These are phyloP conservation scores for Byasa hedistus DNA, from an alignment of 2,888 invertebrate genomes.

Conservation along the genomic window DNA sequence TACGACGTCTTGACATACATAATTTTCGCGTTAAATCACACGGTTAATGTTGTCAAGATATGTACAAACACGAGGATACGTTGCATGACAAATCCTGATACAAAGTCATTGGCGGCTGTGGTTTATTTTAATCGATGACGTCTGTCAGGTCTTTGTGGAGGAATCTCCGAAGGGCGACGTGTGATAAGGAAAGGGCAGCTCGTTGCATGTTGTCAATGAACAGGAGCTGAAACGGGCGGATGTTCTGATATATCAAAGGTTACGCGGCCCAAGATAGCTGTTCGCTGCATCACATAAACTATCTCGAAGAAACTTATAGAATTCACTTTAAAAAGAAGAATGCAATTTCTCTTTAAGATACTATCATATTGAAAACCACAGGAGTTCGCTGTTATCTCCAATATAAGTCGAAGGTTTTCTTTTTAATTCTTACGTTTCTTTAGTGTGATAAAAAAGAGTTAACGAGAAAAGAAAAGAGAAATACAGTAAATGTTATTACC, in stretches of 20 bases:
- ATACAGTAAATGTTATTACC: too few relatives aligned
- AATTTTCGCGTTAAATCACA: conserved; percentile 5
- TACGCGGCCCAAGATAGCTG: conserved; percentile 17
- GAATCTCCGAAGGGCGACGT: conserved; percentile 22
- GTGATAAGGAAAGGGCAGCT: conserved; percentile 12
- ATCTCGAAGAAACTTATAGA: background rate
- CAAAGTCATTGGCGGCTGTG: background rate
- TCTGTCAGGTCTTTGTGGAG: conserved; percentile 18
- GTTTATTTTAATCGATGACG: conserved; percentile 2
- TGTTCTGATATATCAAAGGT: conserved; percentile 24
- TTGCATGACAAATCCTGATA: background rate
- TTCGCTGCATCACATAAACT: conserved; percentile 1
- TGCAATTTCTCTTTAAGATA: background rate
- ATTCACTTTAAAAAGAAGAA: too few relatives aligned
- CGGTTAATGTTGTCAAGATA: background rate
- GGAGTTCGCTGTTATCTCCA: background rate
- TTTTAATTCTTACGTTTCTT: too few relatives aligned
- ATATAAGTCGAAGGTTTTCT: background rate
- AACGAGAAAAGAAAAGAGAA: too few relatives aligned
- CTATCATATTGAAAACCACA: background rate
- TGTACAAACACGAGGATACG: too few relatives aligned
- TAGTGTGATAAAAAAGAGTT: too few relatives aligned
- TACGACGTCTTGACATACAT: conserved; percentile 8
- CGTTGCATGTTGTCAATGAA: conserved; percentile 9
- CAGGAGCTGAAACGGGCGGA: conserved; percentile 10